Conservation (phyloP, 2,888 invertebrate genomes). For the Tenthredo notha region DNA sequence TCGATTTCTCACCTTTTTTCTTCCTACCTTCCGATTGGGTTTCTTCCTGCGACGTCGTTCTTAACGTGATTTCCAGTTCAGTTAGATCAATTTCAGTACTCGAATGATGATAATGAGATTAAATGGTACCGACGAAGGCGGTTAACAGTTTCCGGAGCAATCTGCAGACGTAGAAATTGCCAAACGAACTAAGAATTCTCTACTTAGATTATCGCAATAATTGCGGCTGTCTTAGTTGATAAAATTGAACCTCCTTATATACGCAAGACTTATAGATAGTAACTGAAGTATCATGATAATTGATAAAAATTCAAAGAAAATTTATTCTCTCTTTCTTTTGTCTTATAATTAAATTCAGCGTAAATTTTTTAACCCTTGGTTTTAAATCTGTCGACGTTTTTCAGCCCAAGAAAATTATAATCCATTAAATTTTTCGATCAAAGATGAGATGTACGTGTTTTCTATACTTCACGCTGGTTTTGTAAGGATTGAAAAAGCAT, state of each 20-base stretch:
- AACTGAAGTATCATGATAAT: not conserved
- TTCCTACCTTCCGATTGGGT: slow-evolving; percentile 19
- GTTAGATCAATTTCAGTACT: slow-evolving; percentile 31
- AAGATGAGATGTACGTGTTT: not conserved
- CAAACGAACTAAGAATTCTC: not conserved
- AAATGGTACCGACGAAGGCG: slow-evolving; percentile 24
- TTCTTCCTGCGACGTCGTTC: slow-evolving; percentile 27
- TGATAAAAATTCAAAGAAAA: not conserved
- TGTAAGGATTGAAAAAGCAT: not conserved
- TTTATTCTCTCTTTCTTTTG: not conserved
- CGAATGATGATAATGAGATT: slow-evolving; percentile 29
- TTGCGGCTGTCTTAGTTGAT: not conserved
- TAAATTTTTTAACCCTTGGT: too few relatives aligned
- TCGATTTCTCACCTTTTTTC: not conserved
- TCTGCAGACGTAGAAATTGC: slow-evolving; percentile 26
- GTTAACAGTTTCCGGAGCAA: slow-evolving; percentile 40
- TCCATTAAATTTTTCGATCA: not conserved
- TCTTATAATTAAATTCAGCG: not conserved
- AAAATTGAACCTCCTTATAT: not conserved
- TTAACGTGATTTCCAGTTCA: slow-evolving; percentile 37
- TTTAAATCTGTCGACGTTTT: not conserved
- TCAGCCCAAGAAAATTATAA: not conserved
- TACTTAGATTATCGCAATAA: not conserved
- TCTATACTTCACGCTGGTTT: not conserved
- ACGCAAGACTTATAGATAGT: not conserved